Base-by-base conservation (phyloP, 1,140 invertebrate genomes). In the Bombus breviceps region DNA sequence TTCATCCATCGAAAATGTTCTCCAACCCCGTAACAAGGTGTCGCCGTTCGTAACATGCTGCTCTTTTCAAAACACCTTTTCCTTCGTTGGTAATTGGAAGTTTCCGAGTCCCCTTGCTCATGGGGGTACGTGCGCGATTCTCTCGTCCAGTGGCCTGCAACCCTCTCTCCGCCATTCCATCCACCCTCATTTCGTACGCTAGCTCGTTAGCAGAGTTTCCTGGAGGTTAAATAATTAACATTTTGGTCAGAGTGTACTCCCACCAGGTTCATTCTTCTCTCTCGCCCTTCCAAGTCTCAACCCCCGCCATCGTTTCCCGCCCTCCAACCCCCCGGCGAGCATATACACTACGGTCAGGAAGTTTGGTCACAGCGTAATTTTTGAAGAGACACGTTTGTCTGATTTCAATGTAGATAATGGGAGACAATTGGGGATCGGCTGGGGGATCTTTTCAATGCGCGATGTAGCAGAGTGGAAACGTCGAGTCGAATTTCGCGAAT, bases 201-300 rank as follows among this genome's bases (percentile, higher is more conserved):
- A 85, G 89, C 90, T 92, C 92, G 92, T 93, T 94, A 93, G 92
- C 91, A 85, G 86, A 91, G 91, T 92, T 92, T 92, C 90, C 92
- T 86, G 91, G 92, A 92, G 91, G 93, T 94, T 93, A 93, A 94
- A 94, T 94, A 94, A 94, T 94, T 94, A 94, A 94, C 92, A 93
- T 94, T 94, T 94, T 92, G 93, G 93, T 93, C 91, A 91, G 91
- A 93, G 89, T 88, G 91, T 90, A 92, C 88, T 91, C 86, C 87
- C 82, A 57, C 77, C 77, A 78, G 39, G 37, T 64, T 73, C 73
- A 32, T 78, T 75, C 84, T 76, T 62, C 68, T 53, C 85, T 66
- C 47, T 81, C 64, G 73, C 41, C 75, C 77, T 85, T 77, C 68
- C 78, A 85, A 47, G 76, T 62, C n/a, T 76, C 39, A 32, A 62